Percentiles rank a stretch among this genome's conserved stretches.
Conservation (phyloP, 2,888 invertebrate species). For the Ectropis crepuscularia region DNA sequence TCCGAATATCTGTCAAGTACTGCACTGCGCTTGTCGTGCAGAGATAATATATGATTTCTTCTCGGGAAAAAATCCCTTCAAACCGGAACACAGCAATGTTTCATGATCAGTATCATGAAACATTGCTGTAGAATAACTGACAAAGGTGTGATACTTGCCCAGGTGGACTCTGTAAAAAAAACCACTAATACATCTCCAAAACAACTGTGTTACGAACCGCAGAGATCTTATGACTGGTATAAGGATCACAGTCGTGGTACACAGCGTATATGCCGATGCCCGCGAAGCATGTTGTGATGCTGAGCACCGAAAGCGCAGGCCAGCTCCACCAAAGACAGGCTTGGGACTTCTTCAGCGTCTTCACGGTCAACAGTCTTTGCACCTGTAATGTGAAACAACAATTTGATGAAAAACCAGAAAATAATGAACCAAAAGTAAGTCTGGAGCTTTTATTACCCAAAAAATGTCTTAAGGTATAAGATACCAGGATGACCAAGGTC, state of each 20-base stretch:
- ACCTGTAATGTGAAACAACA: slow-evolving; percentile 67
- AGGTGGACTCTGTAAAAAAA: too few relatives aligned
- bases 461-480: too few relatives aligned
- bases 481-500: too few relatives aligned
- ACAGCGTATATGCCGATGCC: slow-evolving; percentile 94
- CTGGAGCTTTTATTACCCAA: background rate
- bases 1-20: too few relatives aligned
- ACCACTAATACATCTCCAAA: too few relatives aligned
- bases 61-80: too few relatives aligned
- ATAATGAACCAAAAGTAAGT: background rate
- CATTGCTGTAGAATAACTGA: too few relatives aligned
- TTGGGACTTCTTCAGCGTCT: slow-evolving; percentile 88
- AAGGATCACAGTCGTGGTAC: slow-evolving; percentile 93
- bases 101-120: too few relatives aligned
- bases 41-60: too few relatives aligned
- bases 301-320: slow-evolving; percentile 90
- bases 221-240: slow-evolving; percentile 84
- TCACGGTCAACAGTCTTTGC: slow-evolving; percentile 89
- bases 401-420: background rate
- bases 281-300: slow-evolving; percentile 89
- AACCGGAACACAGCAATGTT: too few relatives aligned
- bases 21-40: too few relatives aligned
- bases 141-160: too few relatives aligned
- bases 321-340: slow-evolving; percentile 91
- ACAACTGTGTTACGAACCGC: slow-evolving; percentile 61